A percentile compares a stretch with the other conserved stretches of the same genome.
Evolutionary conservation across 37 sponge, comb jelly and placozoan species (phyloP).

Genomic region (Halisarca cf. caerulea): DNA sequence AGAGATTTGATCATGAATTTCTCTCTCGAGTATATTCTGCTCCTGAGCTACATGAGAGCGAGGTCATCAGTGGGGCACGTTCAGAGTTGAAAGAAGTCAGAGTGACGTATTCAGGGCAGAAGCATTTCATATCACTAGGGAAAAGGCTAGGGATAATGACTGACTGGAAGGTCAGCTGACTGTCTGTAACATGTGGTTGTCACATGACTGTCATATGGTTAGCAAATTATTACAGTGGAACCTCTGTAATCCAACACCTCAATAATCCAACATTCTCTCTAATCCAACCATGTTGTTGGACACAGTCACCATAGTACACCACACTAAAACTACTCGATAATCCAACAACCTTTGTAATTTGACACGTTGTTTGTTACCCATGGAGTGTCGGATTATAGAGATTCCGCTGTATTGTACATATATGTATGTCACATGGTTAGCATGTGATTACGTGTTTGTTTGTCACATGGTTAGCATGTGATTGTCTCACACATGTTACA

Average conservation of each 20-base stretch:
- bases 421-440: not conserved
- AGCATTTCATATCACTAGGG: slow-evolving; percentile 46
- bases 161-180: slow-evolving; percentile 59
- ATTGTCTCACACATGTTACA: too few relatives aligned
- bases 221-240: too few relatives aligned
- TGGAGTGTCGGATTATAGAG: too few relatives aligned
- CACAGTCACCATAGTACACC: too few relatives aligned
- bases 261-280: too few relatives aligned
- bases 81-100: slow-evolving; percentile 35
- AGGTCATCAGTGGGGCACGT: slow-evolving; percentile 7
- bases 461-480: too few relatives aligned
- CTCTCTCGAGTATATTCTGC: slow-evolving; percentile 29
- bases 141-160: slow-evolving; percentile 66
- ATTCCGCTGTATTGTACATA: not conserved
- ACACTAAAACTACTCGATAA: too few relatives aligned
- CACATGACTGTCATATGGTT: too few relatives aligned
- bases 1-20: slow-evolving; percentile 50
- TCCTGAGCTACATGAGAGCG: slow-evolving; percentile 14
- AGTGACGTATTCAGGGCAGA: slow-evolving; percentile 34
- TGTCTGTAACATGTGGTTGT: not conserved
- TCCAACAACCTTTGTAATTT: too few relatives aligned
- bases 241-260: too few relatives aligned
- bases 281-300: too few relatives aligned
- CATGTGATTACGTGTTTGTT: not conserved
- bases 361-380: too few relatives aligned